Evolutionary conservation across 2,888 invertebrate genomes (phyloP).

Genomic region (Digitonthophagus gazella): DNA sequence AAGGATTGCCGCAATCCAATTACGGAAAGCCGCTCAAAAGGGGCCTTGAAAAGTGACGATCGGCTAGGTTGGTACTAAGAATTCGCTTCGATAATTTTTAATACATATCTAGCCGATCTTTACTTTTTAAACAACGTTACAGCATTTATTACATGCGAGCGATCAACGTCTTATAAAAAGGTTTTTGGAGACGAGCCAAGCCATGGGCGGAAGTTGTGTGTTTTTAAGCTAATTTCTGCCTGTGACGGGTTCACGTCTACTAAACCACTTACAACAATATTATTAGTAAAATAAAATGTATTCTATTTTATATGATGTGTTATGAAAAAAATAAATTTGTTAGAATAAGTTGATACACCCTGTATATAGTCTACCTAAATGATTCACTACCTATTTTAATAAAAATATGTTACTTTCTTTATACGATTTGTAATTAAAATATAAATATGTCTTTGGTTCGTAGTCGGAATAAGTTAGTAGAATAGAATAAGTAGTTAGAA

Average conservation of each 20-base stretch:
- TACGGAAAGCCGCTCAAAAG: neutral
- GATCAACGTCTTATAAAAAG: neutral
- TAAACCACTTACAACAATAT: conserved; percentile 16
- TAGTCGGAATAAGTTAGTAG: too few species aligned
- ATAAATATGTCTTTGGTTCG: too few species aligned
- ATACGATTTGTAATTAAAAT: too few species aligned
- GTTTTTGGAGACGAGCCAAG: conserved; percentile 38
- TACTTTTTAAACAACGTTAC: conserved; percentile 12
- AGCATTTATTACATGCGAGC: neutral
- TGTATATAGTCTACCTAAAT: too few species aligned
- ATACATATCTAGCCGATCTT: conserved; percentile 21
- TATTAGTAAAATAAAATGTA: too few species aligned
- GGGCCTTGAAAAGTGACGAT: conserved; percentile 4
- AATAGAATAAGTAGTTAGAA: too few species aligned
- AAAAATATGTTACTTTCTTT: too few species aligned
- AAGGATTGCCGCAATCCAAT: conserved; percentile 5
- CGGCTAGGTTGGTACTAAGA: conserved; percentile 8
- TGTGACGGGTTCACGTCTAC: conserved; percentile 48
- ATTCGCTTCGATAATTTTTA: conserved; percentile 7
- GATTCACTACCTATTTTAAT: too few species aligned
- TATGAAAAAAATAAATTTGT: too few species aligned
- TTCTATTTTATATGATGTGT: too few species aligned
- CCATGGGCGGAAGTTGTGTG: conserved; percentile 45
- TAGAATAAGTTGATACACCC: too few species aligned
- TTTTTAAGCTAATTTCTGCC: conserved; percentile 48